A percentile compares a stretch with the other conserved stretches of the same genome.
phyloP scores from a whole-genome alignment of 2,888 invertebrate species.

The Drosophila meridionalis region DNA sequence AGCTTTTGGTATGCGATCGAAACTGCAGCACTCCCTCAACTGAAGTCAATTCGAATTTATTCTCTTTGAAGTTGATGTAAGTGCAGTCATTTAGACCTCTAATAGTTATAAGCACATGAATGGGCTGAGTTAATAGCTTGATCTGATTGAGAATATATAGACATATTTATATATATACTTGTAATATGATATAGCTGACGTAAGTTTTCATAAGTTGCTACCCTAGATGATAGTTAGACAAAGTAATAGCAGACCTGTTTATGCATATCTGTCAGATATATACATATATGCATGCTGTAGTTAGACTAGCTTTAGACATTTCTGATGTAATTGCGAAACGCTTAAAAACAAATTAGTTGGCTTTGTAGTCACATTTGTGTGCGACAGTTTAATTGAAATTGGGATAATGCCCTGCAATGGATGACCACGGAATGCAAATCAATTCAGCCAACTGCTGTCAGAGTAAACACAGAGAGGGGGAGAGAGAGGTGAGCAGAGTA shows the following conservation, averaged over 20 bases:
- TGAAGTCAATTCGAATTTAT: too few species aligned
- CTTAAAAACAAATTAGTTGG: slow-evolving; percentile 10
- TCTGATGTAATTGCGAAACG: slow-evolving; percentile 8
- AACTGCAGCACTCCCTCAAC: too few species aligned
- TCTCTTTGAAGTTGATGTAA: too few species aligned
- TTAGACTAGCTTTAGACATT: neutral
- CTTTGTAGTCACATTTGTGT: slow-evolving; percentile 2
- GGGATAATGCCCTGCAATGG: slow-evolving; percentile 27
- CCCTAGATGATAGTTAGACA: too few species aligned
- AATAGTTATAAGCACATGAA: too few species aligned
- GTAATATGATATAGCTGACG: too few species aligned
- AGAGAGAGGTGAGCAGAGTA: neutral
- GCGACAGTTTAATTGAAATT: slow-evolving; percentile 34
- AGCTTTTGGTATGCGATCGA: too few species aligned
- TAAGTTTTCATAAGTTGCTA: neutral
- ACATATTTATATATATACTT: too few species aligned
- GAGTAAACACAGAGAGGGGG: neutral
- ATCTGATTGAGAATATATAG: too few species aligned
- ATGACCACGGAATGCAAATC: slow-evolving; percentile 46
- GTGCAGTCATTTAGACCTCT: too few species aligned
- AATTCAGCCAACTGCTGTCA: slow-evolving; percentile 33
- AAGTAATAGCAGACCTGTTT: neutral
- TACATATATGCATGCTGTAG: neutral
- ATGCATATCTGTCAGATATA: neutral
- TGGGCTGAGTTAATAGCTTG: too few species aligned